A percentile compares a stretch with the other conserved stretches of the same genome.
Conservation (phyloP, 2,888 invertebrate species). For the Drymonia ruficornis region DNA sequence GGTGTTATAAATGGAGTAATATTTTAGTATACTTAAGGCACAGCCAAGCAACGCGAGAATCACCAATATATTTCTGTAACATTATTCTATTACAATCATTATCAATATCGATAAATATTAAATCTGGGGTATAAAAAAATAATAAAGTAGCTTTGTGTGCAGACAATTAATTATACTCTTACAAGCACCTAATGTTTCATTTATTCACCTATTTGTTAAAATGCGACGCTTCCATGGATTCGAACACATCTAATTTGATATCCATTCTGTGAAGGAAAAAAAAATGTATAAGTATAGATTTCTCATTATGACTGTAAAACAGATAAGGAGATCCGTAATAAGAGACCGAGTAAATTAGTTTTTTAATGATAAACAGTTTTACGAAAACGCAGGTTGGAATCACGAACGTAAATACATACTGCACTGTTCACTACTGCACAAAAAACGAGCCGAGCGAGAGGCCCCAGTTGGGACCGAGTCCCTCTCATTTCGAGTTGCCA, state of each 20-base stretch:
- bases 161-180: constrained; percentile 15
- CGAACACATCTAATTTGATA: constrained; percentile 83
- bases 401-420: too few species aligned
- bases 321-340: too few species aligned
- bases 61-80: constrained; percentile 14
- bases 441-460: too few species aligned
- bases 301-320: too few species aligned
- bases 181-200: constrained; percentile 20
- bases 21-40: constrained; percentile 46
- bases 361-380: too few species aligned
- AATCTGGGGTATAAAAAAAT: background rate
- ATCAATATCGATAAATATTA: constrained; percentile 2
- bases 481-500: too few species aligned
- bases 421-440: too few species aligned
- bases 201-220: constrained; percentile 78
- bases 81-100: constrained; percentile 9
- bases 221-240: constrained; percentile 87
- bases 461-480: too few species aligned
- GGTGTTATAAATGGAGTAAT: constrained; percentile 29
- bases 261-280: constrained; percentile 80
- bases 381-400: too few species aligned
- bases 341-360: too few species aligned
- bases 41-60: constrained; percentile 56
- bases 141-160: background rate
- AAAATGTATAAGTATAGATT: background rate